Conservation (phyloP, 2,888 invertebrate genomes). For the Lamellibrachia columna region DNA sequence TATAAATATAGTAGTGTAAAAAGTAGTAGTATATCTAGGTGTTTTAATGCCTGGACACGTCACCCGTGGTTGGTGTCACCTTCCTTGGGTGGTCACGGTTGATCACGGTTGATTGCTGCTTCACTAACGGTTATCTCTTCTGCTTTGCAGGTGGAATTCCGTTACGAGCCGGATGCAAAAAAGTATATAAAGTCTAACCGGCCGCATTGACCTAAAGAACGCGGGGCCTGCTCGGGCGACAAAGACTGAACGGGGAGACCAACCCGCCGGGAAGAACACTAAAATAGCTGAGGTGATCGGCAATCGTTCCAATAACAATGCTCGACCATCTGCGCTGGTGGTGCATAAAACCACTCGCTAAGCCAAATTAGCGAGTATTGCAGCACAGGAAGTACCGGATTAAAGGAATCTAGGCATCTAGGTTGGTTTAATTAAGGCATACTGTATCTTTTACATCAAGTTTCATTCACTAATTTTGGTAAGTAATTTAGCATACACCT, state of each 20-base stretch:
- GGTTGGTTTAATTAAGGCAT: background rate
- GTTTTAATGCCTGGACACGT: background rate
- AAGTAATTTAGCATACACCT: background rate
- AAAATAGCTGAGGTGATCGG: too few species aligned
- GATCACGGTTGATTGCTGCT: background rate
- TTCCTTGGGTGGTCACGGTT: background rate
- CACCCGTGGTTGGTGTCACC: background rate
- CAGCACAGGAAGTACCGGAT: background rate
- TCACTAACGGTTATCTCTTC: background rate
- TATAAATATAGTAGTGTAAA: too few species aligned
- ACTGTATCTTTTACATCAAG: background rate
- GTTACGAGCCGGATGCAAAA: constrained; percentile 1
- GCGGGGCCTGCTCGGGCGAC: background rate
- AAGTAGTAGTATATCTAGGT: too few species aligned
- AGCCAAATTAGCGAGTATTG: background rate
- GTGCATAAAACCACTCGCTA: background rate
- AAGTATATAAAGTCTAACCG: background rate
- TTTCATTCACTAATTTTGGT: background rate
- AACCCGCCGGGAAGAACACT: too few species aligned
- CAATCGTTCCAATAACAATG: too few species aligned
- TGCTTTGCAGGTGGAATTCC: background rate
- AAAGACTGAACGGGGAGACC: background rate
- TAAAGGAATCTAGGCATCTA: background rate
- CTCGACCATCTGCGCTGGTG: background rate
- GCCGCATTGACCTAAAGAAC: background rate